Percentiles rank a stretch among this genome's conserved stretches.
phyloP scores from a whole-genome alignment of 2,888 invertebrate genomes.

The Aspidiotus rigidus region DNA sequence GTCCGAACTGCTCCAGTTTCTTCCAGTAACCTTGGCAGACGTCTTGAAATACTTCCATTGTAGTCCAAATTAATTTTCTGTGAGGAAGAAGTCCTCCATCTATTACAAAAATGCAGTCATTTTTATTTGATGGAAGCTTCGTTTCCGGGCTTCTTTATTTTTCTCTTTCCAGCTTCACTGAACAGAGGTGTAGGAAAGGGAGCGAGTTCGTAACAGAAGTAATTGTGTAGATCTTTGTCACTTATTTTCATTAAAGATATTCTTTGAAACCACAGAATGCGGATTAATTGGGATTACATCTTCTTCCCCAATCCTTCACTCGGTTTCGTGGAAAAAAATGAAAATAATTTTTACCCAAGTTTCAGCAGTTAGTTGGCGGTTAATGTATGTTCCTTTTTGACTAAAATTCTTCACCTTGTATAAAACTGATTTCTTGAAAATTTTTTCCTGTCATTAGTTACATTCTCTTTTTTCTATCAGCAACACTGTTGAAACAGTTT shows the following conservation, averaged over 20 bases:
- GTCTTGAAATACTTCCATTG: not conserved
- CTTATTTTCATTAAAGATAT: not conserved
- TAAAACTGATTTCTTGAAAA: conserved; percentile 6
- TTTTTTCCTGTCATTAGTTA: not conserved
- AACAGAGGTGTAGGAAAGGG: conserved; percentile 29
- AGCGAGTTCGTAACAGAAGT: conserved; percentile 5
- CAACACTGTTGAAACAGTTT: conserved; percentile 1
- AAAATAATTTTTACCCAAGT: not conserved
- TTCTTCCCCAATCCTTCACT: conserved; percentile 9
- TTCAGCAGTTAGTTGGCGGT: too few relatives aligned
- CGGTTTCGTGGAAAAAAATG: not conserved
- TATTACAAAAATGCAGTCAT: not conserved
- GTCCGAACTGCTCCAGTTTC: not conserved
- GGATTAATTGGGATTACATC: not conserved
- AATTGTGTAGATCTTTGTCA: conserved; percentile 5
- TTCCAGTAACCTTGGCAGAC: not conserved
- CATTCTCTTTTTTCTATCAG: not conserved
- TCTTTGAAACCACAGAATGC: not conserved
- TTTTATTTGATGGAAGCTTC: not conserved
- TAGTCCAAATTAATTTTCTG: too few relatives aligned
- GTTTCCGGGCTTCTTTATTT: not conserved
- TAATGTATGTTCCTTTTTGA: too few relatives aligned
- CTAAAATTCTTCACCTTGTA: not conserved
- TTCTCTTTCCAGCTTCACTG: conserved; percentile 36
- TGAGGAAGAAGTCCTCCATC: not conserved